phyloP scores from a whole-genome alignment of 2,888 invertebrate genomes.

The Metallyticus violacea region DNA sequence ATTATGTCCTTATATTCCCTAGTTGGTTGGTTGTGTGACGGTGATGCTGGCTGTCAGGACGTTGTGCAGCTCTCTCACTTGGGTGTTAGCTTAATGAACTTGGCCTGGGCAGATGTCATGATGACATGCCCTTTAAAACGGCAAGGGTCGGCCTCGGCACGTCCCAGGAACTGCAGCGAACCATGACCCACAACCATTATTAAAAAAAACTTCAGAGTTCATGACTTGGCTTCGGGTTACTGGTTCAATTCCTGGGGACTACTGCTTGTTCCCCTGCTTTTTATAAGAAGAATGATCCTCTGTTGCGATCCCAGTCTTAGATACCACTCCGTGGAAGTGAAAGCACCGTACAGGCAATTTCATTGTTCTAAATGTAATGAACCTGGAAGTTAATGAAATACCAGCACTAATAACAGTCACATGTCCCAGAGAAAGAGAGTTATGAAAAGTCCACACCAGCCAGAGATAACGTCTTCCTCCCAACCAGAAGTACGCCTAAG shows the following conservation, averaged over 20 bases:
- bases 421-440: too few species aligned
- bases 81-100: not conserved
- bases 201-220: not conserved
- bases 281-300: not conserved
- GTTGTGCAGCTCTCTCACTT: not conserved
- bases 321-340: too few species aligned
- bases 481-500: too few species aligned
- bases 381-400: too few species aligned
- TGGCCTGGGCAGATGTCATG: not conserved
- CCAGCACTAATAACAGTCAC: too few species aligned
- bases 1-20: not conserved
- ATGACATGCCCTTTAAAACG: not conserved
- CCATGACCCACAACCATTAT: not conserved
- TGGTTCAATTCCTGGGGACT: not conserved
- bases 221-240: not conserved
- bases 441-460: too few species aligned
- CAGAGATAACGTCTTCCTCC: too few species aligned
- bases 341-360: too few species aligned
- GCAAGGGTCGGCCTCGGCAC: not conserved
- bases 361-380: too few species aligned
- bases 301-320: too few species aligned
- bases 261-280: not conserved
- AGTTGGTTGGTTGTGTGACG: too few species aligned
- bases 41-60: not conserved
- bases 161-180: too few species aligned